Percentiles rank a stretch among this genome's conserved stretches.
Evolutionary conservation across 2,888 invertebrate species (phyloP).

Genomic region (Copidosoma aretas): DNA sequence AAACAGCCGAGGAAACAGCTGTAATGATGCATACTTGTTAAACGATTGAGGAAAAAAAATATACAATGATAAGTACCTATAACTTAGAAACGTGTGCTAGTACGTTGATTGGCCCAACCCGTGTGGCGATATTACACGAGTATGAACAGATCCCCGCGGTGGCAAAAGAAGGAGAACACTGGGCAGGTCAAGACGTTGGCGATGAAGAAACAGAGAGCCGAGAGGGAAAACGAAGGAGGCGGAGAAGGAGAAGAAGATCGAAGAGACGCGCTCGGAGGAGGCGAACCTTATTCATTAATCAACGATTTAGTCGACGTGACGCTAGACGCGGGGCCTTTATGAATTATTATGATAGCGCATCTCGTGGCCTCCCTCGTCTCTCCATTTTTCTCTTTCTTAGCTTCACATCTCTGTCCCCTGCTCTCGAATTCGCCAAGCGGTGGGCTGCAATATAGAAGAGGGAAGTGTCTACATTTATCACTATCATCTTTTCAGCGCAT

Average conservation of each 20-base stretch:
- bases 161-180: too few species aligned
- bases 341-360: conserved; percentile 62
- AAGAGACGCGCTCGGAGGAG: background rate
- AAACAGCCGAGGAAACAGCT: too few species aligned
- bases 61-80: too few species aligned
- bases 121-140: too few species aligned
- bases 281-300: conserved; percentile 52
- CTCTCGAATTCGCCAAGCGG: background rate
- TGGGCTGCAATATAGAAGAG: background rate
- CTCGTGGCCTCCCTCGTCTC: conserved; percentile 53
- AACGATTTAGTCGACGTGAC: conserved; percentile 56
- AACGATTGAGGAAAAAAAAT: too few species aligned
- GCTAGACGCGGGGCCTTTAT: conserved; percentile 51
- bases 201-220: background rate
- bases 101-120: too few species aligned
- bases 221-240: too few species aligned
- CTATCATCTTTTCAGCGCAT: conserved; percentile 62
- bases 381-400: conserved; percentile 22
- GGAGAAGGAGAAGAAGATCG: too few species aligned
- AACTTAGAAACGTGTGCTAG: too few species aligned
- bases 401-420: conserved; percentile 1
- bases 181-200: background rate
- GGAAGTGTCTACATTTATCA: conserved; percentile 60
- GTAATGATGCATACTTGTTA: too few species aligned
- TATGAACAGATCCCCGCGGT: too few species aligned